Percentiles rank a stretch among this genome's conserved stretches.
Evolutionary conservation across 2,113 vertebrate species (phyloP).

Genomic region (Cervus canadensis): DNA sequence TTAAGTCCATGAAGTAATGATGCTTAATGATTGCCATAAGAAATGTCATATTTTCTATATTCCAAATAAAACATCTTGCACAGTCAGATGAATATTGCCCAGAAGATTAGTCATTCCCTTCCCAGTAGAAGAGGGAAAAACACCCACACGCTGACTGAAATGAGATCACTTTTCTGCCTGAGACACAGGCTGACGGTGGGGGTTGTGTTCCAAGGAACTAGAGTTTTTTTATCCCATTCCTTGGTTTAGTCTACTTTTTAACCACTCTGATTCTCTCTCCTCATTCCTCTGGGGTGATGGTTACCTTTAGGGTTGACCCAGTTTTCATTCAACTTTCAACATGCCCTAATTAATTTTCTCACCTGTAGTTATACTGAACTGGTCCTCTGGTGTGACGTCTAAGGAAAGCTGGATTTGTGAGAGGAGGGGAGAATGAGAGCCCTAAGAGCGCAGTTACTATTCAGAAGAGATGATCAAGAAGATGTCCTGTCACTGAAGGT

Average conservation of each 20-base stretch:
- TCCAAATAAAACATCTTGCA: neutral
- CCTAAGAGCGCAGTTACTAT: neutral
- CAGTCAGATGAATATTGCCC: neutral
- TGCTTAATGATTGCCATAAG: neutral
- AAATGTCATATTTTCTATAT: neutral
- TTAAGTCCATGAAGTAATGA: neutral
- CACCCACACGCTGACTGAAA: neutral
- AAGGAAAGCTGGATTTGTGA: neutral
- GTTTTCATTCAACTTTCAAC: constrained; percentile 21
- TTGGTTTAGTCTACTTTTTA: neutral
- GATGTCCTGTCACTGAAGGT: rapidly evolving
- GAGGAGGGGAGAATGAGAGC: too few species aligned
- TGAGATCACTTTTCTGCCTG: neutral
- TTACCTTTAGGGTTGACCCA: constrained; percentile 24
- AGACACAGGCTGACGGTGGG: neutral
- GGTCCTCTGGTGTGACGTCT: neutral
- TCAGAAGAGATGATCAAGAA: too few species aligned
- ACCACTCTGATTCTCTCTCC: neutral
- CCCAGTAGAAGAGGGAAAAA: neutral
- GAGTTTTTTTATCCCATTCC: neutral
- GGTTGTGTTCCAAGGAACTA: neutral
- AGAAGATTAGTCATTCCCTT: neutral
- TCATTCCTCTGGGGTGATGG: neutral
- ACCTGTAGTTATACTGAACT: constrained; percentile 14
- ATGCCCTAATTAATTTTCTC: constrained; percentile 52